phyloP scores from a whole-genome alignment of 2,797 vertebrate species.

The Sebastes hubbsi region DNA sequence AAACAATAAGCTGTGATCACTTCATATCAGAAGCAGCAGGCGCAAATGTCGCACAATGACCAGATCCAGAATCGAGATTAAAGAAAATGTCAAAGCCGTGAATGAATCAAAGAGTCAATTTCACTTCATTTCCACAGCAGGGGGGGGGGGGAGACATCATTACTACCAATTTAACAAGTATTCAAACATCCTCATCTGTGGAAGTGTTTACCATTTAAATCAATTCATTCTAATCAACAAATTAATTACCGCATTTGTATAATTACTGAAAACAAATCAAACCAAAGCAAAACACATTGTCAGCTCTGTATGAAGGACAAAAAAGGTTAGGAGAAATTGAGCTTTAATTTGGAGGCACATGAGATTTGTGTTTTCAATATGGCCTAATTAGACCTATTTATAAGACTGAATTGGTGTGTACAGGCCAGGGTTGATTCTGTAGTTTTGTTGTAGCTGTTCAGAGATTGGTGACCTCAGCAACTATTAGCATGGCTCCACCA shows the following conservation, averaged over 20 bases:
- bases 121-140: background rate
- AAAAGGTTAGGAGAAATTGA: background rate
- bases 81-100: slow-evolving; percentile 21
- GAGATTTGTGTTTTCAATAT: background rate
- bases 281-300: background rate
- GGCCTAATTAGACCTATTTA: background rate
- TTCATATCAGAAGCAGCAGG: slow-evolving; percentile 24
- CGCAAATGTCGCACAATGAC: slow-evolving; percentile 7
- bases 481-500: background rate
- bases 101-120: background rate
- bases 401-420: background rate
- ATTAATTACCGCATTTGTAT: slow-evolving; percentile 6
- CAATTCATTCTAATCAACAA: background rate
- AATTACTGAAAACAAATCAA: slow-evolving; percentile 18
- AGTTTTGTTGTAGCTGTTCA: background rate
- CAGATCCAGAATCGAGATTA: slow-evolving; percentile 41
- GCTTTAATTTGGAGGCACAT: background rate
- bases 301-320: background rate
- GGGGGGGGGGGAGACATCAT: too few relatives aligned
- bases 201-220: slow-evolving; percentile 8
- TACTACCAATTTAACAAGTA: background rate
- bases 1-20: slow-evolving; percentile 59
- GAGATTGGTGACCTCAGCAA: too few relatives aligned
- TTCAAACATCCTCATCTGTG: background rate
- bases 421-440: background rate